Evolutionary conservation across 2,888 invertebrate genomes (phyloP).

Genomic region (Eurois occulta): DNA sequence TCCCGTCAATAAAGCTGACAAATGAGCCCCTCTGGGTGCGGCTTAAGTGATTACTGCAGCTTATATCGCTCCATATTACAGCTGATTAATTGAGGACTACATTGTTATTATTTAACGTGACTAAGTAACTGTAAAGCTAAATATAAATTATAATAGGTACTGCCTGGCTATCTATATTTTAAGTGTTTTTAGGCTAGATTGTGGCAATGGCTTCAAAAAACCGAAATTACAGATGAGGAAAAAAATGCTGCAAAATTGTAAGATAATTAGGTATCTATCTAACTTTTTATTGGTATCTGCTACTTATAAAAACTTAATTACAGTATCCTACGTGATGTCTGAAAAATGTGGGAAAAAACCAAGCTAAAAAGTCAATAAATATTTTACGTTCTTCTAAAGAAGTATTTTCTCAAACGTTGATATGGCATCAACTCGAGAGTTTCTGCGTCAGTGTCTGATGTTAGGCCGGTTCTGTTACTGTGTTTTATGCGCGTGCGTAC

Average conservation of each 20-base stretch:
- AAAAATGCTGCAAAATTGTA: constrained; percentile 11
- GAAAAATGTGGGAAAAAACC: not conserved
- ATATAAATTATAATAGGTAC: not conserved
- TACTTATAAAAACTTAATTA: constrained; percentile 12
- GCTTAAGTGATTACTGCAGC: constrained; percentile 90
- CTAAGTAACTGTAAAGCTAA: constrained; percentile 8
- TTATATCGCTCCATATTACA: constrained; percentile 72
- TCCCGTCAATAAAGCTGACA: constrained; percentile 82
- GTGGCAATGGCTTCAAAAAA: not conserved
- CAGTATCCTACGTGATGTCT: not conserved
- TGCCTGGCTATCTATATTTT: not conserved
- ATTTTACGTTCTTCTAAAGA: not conserved
- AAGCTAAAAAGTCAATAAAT: not conserved
- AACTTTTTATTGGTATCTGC: not conserved
- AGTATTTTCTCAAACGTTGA: not conserved
- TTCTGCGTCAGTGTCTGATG: constrained; percentile 10
- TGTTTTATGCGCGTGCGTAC: constrained; percentile 26
- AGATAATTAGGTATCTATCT: not conserved
- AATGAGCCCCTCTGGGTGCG: constrained; percentile 82
- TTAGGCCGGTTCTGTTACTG: not conserved
- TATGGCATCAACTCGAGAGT: not conserved
- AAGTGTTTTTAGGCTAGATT: not conserved
- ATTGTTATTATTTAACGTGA: constrained; percentile 40
- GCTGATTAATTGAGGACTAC: constrained; percentile 46
- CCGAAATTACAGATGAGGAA: not conserved